A percentile compares a stretch with the other conserved stretches of the same genome.
phyloP scores from a whole-genome alignment of 1,140 invertebrate genomes.

The Lasioglossum albipes region DNA sequence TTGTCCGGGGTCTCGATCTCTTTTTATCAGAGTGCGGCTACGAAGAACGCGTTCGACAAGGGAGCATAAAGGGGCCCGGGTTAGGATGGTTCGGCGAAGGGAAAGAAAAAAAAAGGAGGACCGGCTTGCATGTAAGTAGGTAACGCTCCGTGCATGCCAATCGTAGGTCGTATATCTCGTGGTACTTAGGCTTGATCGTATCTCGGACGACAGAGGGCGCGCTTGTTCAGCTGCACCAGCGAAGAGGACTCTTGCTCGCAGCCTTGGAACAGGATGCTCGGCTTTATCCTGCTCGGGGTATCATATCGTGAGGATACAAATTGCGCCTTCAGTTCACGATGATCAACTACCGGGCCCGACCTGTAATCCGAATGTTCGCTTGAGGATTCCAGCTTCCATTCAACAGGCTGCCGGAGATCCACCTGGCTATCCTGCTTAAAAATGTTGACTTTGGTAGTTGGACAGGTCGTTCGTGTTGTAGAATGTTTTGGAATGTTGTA shows the following conservation, averaged over 20 bases:
- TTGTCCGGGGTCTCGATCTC: constrained; percentile 16
- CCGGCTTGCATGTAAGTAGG: constrained; percentile 63
- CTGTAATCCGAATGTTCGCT: constrained; percentile 21
- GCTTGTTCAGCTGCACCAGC: constrained; percentile 44
- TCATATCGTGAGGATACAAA: constrained; percentile 66
- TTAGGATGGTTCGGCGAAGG: neutral
- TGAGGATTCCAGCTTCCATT: neutral
- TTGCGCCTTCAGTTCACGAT: constrained; percentile 66
- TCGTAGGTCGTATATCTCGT: constrained; percentile 69
- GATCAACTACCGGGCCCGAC: constrained; percentile 50
- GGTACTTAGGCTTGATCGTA: constrained; percentile 65
- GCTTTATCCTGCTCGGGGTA: constrained; percentile 57
- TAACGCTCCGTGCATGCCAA: constrained; percentile 70
- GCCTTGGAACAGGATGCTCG: constrained; percentile 58
- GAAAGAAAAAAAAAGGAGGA: constrained; percentile 10
- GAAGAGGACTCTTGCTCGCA: constrained; percentile 26
- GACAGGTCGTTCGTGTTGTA: no score
- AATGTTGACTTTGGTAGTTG: no score
- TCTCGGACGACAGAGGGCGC: constrained; percentile 60
- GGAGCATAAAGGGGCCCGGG: constrained; percentile 24
- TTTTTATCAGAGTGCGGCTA: constrained; percentile 45
- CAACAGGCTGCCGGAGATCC: no score
- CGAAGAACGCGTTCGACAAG: constrained; percentile 49
- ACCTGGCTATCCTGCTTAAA: no score
- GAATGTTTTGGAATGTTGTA: no score